phyloP scores from a whole-genome alignment of 2,113 vertebrate genomes.

The Lepidothrix coronata region DNA sequence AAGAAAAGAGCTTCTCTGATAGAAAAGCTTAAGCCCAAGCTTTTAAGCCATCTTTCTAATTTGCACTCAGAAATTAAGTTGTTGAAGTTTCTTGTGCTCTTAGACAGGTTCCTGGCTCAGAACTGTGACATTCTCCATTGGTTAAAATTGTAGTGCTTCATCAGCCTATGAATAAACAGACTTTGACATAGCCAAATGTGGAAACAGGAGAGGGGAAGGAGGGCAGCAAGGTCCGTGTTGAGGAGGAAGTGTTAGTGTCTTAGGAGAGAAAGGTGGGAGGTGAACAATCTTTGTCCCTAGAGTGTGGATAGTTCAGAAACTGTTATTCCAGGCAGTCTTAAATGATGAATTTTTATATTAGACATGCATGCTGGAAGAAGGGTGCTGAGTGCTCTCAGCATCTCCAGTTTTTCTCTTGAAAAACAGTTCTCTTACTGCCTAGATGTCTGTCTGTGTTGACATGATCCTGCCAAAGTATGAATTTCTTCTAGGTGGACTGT shows the following conservation, averaged over 20 bases:
- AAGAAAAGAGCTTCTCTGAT: not conserved
- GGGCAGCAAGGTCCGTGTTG: not conserved
- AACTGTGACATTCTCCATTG: not conserved
- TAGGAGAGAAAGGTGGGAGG: not conserved
- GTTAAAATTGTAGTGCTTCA: slow-evolving; percentile 6
- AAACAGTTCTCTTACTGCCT: not conserved
- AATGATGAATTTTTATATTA: not conserved
- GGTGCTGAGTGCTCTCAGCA: not conserved
- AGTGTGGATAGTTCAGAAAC: not conserved
- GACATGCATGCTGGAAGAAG: not conserved
- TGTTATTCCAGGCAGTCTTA: not conserved
- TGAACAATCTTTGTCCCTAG: not conserved
- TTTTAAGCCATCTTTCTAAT: not conserved
- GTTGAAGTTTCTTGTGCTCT: not conserved
- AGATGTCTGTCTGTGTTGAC: not conserved
- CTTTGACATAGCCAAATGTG: slow-evolving; percentile 10
- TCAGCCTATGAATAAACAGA: slow-evolving; percentile 5
- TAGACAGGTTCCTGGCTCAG: not conserved
- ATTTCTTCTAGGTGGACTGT: not conserved
- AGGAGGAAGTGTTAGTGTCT: not conserved
- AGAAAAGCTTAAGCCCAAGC: not conserved
- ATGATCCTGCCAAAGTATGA: not conserved
- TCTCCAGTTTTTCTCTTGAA: not conserved
- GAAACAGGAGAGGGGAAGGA: not conserved
- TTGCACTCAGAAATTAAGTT: not conserved